Percentiles rank a stretch among this genome's conserved stretches.
Evolutionary conservation across 2,113 vertebrate genomes (phyloP).

Genomic region (Microtus ochrogaster): DNA sequence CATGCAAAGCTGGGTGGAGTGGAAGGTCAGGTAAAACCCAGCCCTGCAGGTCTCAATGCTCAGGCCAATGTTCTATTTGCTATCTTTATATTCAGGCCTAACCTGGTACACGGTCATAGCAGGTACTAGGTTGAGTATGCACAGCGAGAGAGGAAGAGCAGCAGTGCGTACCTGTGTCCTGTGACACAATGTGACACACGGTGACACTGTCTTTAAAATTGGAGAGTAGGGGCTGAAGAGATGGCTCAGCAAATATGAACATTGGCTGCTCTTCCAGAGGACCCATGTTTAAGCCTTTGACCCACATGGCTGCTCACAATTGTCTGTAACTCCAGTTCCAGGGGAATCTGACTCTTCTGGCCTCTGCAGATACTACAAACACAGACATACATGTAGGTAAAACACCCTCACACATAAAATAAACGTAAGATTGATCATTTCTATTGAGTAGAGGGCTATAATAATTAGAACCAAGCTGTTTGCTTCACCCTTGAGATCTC

Average conservation of each 20-base stretch:
- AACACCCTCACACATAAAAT: too few relatives aligned
- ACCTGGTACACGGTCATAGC: rapidly evolving
- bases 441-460: background rate
- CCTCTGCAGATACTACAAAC: background rate
- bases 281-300: background rate
- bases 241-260: background rate
- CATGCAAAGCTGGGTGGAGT: rapidly evolving
- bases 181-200: too few relatives aligned
- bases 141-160: background rate
- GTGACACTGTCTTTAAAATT: background rate
- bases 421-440: background rate
- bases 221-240: background rate
- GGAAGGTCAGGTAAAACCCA: rapidly evolving
- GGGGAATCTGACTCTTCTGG: background rate
- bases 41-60: rapidly evolving
- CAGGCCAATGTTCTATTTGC: background rate
- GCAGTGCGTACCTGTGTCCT: background rate
- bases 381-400: background rate
- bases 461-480: background rate
- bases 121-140: background rate
- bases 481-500: background rate
- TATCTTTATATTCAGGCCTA: background rate
- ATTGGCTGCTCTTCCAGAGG: background rate
- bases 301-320: background rate
- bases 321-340: background rate